phyloP scores from a whole-genome alignment of 2,888 invertebrate genomes.

The Gortyna flavago region DNA sequence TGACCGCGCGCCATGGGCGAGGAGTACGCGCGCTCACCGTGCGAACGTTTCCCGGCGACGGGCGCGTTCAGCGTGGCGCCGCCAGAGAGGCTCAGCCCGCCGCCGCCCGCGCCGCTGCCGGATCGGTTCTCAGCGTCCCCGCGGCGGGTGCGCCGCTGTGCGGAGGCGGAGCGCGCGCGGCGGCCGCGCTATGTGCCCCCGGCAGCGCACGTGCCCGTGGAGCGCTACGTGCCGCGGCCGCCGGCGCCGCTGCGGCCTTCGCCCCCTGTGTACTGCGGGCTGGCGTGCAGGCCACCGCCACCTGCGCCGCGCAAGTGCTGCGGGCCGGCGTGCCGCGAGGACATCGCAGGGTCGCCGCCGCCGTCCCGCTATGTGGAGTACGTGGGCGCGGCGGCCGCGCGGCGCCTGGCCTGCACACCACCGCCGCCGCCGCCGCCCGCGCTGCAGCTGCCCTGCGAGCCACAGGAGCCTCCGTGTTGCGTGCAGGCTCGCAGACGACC shows the following conservation, averaged over 20 bases:
- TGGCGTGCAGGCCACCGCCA: constrained; percentile 86
- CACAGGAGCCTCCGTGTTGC: constrained; percentile 89
- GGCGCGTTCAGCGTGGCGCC: constrained; percentile 91
- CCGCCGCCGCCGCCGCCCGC: constrained; percentile 88
- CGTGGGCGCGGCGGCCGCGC: constrained; percentile 91
- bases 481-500: constrained; percentile 90
- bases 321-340: constrained; percentile 86
- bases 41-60: constrained; percentile 90
- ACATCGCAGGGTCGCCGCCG: constrained; percentile 84
- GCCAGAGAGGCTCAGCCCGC: constrained; percentile 91
- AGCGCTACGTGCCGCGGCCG: constrained; percentile 92
- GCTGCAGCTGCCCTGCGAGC: constrained; percentile 86
- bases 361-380: constrained; percentile 91
- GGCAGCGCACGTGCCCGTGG: constrained; percentile 93
- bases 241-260: constrained; percentile 86
- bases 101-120: constrained; percentile 91
- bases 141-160: constrained; percentile 91
- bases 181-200: constrained; percentile 92
- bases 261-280: constrained; percentile 90
- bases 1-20: constrained; percentile 89
- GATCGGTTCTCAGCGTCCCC: constrained; percentile 89
- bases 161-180: constrained; percentile 92
- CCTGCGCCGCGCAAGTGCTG: constrained; percentile 85
- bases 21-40: constrained; percentile 89
- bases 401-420: constrained; percentile 89